A percentile compares a stretch with the other conserved stretches of the same genome.
Evolutionary conservation across 2,888 invertebrate genomes (phyloP).

Genomic region (Griposia aprilina): DNA sequence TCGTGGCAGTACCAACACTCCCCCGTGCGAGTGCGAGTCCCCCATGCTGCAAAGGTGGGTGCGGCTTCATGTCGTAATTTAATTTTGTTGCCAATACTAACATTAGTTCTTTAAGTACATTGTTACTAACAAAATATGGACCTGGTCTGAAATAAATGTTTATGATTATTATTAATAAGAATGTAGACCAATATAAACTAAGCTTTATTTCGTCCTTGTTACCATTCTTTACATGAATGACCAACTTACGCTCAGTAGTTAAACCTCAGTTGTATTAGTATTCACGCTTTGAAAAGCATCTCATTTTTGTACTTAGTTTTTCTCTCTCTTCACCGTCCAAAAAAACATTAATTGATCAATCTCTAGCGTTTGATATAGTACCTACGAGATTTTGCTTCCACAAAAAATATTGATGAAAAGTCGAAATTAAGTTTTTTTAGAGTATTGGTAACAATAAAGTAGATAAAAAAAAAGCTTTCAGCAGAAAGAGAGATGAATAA

Average conservation of each 20-base stretch:
- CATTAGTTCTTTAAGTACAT: too few relatives aligned
- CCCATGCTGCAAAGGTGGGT: too few relatives aligned
- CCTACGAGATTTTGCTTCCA: too few relatives aligned
- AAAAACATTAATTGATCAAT: background rate
- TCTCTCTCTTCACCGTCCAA: background rate
- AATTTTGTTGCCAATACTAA: too few relatives aligned
- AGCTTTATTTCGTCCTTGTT: conserved; percentile 2
- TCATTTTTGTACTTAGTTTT: background rate
- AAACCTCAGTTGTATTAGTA: background rate
- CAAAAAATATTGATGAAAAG: background rate
- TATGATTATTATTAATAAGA: too few relatives aligned
- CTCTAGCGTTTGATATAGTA: background rate
- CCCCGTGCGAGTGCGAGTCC: too few relatives aligned
- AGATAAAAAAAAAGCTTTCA: too few relatives aligned
- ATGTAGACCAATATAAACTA: conserved; percentile 7
- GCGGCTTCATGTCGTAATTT: too few relatives aligned
- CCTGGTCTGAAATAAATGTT: too few relatives aligned
- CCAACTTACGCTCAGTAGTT: conserved; percentile 1
- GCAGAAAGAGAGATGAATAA: background rate
- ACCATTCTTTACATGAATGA: conserved; percentile 11
- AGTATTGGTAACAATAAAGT: fast-evolving
- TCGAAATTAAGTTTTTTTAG: too few relatives aligned
- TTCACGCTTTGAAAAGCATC: background rate
- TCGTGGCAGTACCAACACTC: too few relatives aligned
- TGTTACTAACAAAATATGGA: too few relatives aligned